phyloP scores from a whole-genome alignment of 64 coral and sea anemone species.

The Porites australiensis region DNA sequence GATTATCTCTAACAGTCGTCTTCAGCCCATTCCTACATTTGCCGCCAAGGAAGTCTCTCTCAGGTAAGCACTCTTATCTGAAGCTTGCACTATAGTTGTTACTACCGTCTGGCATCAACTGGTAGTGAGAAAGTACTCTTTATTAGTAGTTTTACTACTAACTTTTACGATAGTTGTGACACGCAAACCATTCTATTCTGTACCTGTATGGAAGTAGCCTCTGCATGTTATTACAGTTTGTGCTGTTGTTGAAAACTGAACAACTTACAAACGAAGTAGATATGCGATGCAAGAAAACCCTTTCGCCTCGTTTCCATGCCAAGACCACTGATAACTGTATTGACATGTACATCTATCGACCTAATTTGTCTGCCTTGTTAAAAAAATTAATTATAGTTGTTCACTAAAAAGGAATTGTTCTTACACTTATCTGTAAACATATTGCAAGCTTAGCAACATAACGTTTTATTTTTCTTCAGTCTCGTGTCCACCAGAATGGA shows the following conservation, averaged over 20 bases:
- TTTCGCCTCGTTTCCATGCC: no score
- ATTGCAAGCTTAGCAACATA: no score
- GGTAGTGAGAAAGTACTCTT: neutral
- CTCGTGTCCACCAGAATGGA: constrained; percentile 69
- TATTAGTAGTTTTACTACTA: neutral
- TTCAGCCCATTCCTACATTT: constrained; percentile 40
- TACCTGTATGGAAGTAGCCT: constrained; percentile 4
- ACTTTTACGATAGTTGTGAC: neutral
- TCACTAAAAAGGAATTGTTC: no score
- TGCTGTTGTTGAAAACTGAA: constrained; percentile 10
- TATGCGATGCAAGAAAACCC: no score
- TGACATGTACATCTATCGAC: neutral
- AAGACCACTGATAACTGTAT: no score
- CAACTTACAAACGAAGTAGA: neutral
- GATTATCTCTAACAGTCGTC: constrained; percentile 2
- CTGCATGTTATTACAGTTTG: constrained; percentile 8
- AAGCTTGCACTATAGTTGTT: no score
- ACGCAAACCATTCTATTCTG: constrained; percentile 10
- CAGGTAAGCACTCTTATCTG: constrained; percentile 27
- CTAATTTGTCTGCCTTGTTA: neutral
- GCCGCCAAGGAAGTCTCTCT: constrained; percentile 20
- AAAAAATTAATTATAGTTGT: constrained; percentile 5
- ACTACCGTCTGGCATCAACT: neutral
- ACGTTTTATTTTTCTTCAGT: constrained; percentile 39
- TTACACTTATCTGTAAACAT: no score